Conservation (phyloP, 2,888 invertebrate genomes). For the Callosobruchus maculatus region DNA sequence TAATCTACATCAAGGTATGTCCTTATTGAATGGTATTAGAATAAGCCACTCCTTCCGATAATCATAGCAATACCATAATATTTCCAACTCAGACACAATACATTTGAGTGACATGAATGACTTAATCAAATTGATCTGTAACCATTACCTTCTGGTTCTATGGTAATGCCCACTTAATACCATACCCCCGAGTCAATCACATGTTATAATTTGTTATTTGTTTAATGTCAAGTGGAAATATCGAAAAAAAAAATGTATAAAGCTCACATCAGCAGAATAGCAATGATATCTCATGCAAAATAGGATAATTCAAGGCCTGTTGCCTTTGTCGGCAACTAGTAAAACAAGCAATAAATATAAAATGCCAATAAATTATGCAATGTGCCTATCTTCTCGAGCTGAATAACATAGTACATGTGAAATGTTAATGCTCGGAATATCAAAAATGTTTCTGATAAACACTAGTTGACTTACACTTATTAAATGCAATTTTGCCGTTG, state of each 20-base stretch:
- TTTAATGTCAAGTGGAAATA: neutral
- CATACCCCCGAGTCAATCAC: neutral
- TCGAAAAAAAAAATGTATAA: neutral
- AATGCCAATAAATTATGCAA: neutral
- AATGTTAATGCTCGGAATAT: neutral
- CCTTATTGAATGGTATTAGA: neutral
- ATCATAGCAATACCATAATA: neutral
- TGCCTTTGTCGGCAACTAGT: neutral
- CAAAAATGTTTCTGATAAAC: neutral
- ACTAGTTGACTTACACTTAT: no score
- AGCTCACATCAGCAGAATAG: neutral
- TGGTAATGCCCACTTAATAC: neutral
- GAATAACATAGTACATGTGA: neutral
- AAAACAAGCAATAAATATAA: neutral
- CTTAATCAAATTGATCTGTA: neutral
- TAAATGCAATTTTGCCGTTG: no score
- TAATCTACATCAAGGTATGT: neutral
- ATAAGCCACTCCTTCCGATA: neutral
- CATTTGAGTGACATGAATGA: neutral
- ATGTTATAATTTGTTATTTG: neutral
- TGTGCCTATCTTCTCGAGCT: neutral
- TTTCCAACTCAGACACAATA: neutral
- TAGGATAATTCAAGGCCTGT: neutral
- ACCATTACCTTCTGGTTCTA: neutral
- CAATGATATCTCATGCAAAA: neutral